Conservation (phyloP, 2,797 vertebrate genomes). For the Trichosurus vulpecula region DNA sequence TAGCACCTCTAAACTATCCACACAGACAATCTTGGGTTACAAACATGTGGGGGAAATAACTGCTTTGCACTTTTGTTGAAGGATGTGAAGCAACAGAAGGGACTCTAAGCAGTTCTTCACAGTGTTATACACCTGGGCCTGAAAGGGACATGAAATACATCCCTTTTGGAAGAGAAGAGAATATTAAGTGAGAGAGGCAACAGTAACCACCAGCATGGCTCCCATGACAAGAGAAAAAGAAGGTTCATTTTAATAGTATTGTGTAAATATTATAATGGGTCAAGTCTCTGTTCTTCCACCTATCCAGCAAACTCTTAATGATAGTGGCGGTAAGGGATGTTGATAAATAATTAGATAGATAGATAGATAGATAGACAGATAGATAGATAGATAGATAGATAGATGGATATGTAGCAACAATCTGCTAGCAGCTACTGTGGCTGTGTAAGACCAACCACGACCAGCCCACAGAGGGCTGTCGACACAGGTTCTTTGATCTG, state of each 20-base stretch:
- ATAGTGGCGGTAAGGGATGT: neutral
- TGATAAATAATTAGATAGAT: no score
- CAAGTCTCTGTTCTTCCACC: neutral
- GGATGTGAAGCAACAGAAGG: neutral
- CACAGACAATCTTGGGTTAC: constrained; percentile 53
- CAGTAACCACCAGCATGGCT: neutral
- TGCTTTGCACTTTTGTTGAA: constrained; percentile 1
- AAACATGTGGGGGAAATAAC: constrained; percentile 1
- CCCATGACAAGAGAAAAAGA: neutral
- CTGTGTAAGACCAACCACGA: no score
- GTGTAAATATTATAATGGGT: neutral
- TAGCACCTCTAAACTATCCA: constrained; percentile 54
- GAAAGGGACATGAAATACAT: neutral
- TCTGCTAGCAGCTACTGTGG: no score
- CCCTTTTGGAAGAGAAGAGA: neutral
- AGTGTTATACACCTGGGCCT: neutral
- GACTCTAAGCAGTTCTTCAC: neutral
- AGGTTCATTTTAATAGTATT: neutral
- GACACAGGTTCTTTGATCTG: no score
- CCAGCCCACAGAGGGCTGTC: no score
- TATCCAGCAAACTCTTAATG: neutral
- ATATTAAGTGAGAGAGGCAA: neutral
- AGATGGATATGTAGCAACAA: no score
- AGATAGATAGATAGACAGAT: no score
- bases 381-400: no score